Percentiles rank a stretch among this genome's conserved stretches.
Conservation (phyloP, 2,888 invertebrate species). For the Spicauda simplicius region DNA sequence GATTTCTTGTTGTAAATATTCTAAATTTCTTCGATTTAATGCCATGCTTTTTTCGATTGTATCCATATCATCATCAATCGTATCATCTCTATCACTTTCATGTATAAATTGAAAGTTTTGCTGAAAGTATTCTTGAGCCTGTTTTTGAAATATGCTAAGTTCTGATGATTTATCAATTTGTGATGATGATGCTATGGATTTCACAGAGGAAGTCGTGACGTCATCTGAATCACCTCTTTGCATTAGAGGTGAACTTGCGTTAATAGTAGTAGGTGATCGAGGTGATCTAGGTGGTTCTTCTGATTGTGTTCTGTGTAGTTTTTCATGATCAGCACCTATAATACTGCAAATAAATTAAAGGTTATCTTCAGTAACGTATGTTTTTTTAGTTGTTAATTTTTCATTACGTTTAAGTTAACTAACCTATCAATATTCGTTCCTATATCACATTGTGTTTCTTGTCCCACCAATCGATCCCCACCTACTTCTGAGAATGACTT, state of each 20-base stretch:
- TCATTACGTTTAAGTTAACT: neutral
- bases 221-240: constrained; percentile 76
- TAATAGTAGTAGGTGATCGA: constrained; percentile 82
- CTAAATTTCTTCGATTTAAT: constrained; percentile 76
- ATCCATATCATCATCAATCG: constrained; percentile 80
- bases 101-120: constrained; percentile 83
- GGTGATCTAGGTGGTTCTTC: constrained; percentile 93
- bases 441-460: constrained; percentile 64
- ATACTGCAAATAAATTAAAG: constrained; percentile 56
- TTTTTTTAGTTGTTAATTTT: neutral
- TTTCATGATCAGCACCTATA: constrained; percentile 87
- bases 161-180: constrained; percentile 77
- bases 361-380: neutral
- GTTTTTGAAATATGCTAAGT: constrained; percentile 68
- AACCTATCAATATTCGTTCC: constrained; percentile 69
- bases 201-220: constrained; percentile 72
- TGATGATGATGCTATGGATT: constrained; percentile 73
- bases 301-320: constrained; percentile 92
- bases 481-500: constrained; percentile 93
- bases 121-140: constrained; percentile 81
- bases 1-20: constrained; percentile 81
- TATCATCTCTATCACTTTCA: constrained; percentile 81
- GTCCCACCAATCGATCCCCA: constrained; percentile 66
- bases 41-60: constrained; percentile 83
- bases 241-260: constrained; percentile 76